Evolutionary conservation across 2,113 vertebrate genomes (phyloP), one percentile per base, ranked within the genome.

Genomic region (Corydoras maculifer): DNA sequence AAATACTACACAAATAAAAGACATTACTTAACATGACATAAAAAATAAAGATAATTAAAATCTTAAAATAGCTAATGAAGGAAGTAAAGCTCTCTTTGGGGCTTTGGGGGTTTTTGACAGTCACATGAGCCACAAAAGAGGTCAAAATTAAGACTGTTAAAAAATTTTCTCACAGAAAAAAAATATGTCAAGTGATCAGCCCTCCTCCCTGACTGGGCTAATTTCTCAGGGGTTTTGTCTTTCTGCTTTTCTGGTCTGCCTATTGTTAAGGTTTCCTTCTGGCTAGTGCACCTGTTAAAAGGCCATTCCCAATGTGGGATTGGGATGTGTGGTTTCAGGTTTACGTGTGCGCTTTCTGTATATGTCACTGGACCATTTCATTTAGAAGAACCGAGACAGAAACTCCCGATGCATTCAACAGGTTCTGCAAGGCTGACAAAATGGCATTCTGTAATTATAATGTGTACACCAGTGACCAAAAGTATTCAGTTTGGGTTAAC

Each of bases 221-320:
- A 53, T 77, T 88, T 90, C 88, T 84, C 87, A 88, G 84, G 84
- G 84, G 83, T 87, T 82, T 88, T 87, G 11, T 3, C 80, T 88
- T 88, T 88, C 86, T 86, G 77, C 71, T 78, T 76, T 81, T 54
- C 70, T 72, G 84, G 75, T 72, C 68, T 75, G 65, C 75, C 61
- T 73, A 87, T 88, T 89, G 86, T 89, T 80, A 25, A 10, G 0
- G 15, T 71, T 83, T 84, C 76, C 75, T 82, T 72, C 60, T 48
- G 6, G 70, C 75, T 80, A 70, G 79, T 64, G 48, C 68, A 58
- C 18, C 64, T 57, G 54, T 77, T 57, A 12, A n/a, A 12, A 55
- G 78, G 61, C 75, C 18, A 31, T 0, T 79, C 78, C 79, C 81
- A 71, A 72, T 78, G 82, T 84, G 76, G 63, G 67, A 59, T 68